Percentiles rank a stretch among this genome's conserved stretches.
Conservation (phyloP, 1,140 invertebrate genomes). For the Pemphigus obesinymphae region DNA sequence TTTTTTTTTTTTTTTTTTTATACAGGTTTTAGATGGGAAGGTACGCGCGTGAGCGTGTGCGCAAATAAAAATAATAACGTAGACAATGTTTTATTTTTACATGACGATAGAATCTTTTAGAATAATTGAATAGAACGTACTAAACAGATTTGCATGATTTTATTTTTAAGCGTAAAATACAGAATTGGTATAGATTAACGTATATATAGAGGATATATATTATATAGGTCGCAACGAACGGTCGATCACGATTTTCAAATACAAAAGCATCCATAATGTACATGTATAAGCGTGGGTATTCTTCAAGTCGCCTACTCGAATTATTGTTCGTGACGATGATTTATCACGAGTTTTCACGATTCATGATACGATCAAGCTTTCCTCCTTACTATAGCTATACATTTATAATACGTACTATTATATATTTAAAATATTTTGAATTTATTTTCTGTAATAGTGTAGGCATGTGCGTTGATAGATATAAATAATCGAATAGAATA, state of each 20-base stretch:
- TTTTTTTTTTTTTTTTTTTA: background rate
- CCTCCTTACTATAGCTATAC: background rate
- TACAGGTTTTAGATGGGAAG: background rate
- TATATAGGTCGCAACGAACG: background rate
- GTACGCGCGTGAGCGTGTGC: background rate
- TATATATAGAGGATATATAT: background rate
- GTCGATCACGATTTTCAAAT: conserved; percentile 25
- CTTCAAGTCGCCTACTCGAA: background rate
- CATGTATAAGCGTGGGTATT: background rate
- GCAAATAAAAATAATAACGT: background rate
- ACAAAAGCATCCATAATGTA: background rate
- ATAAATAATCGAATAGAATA: too few relatives aligned
- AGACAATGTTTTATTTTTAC: background rate
- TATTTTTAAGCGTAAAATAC: background rate
- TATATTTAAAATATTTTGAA: background rate
- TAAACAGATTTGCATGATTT: background rate
- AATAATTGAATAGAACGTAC: background rate
- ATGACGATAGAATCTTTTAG: background rate
- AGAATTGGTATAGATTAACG: background rate
- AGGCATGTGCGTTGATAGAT: too few relatives aligned
- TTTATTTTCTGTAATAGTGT: background rate
- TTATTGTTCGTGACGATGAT: conserved; percentile 11
- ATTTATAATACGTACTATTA: too few relatives aligned
- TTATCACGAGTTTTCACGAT: conserved; percentile 32
- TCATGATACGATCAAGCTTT: background rate